A percentile compares a stretch with the other conserved stretches of the same genome.
Conservation (phyloP, 2,113 vertebrate species). For the Corvus hawaiiensis region DNA sequence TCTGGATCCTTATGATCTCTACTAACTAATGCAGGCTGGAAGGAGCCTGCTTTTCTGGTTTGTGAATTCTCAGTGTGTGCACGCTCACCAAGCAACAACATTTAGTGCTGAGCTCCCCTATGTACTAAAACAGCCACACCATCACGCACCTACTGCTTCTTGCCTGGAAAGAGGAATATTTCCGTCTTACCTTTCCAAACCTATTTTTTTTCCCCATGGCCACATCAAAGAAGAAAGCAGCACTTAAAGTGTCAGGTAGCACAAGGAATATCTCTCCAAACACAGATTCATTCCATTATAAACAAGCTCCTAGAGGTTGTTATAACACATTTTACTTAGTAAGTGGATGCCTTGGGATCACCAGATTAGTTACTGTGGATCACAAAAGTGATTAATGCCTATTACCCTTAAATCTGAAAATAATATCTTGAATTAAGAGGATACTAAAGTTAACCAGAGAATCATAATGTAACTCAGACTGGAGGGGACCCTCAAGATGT, state of each 20-base stretch:
- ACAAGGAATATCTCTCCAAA: background rate
- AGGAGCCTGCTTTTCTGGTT: background rate
- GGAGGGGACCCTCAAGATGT: background rate
- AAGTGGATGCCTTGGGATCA: background rate
- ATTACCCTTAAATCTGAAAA: background rate
- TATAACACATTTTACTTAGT: background rate
- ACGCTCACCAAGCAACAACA: background rate
- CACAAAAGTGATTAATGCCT: background rate
- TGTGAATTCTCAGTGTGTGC: background rate
- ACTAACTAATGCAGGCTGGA: background rate
- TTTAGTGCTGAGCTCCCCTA: background rate
- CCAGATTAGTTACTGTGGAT: background rate
- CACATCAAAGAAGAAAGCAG: background rate
- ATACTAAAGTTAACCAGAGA: background rate
- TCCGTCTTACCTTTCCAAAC: background rate
- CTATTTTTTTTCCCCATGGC: background rate
- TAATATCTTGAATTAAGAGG: background rate
- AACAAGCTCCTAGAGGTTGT: background rate
- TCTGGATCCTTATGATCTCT: background rate
- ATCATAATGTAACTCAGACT: background rate
- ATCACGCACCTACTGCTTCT: background rate
- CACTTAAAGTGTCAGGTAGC: background rate
- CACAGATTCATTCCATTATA: background rate
- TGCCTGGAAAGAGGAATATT: background rate
- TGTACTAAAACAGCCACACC: accelerated